These are phyloP conservation scores for Hydrozoanthus tunicans DNA, from an alignment of 64 coral and sea anemone species.

Conservation along the genomic window DNA sequence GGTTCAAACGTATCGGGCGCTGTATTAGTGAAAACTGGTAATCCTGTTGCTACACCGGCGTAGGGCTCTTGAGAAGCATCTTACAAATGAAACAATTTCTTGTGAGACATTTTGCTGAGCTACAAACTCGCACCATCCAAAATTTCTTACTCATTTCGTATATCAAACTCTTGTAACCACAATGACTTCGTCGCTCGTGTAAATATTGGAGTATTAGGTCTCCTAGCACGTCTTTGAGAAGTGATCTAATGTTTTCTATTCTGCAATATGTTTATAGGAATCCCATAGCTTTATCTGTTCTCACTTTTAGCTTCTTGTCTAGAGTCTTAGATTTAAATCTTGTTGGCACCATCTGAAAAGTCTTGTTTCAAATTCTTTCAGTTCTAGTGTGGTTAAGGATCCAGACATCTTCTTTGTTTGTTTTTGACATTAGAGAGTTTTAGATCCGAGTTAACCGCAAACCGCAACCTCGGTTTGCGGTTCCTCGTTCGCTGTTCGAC, in stretches of 20 bases:
- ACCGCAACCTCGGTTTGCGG: not conserved
- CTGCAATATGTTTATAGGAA: not conserved
- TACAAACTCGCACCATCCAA: constrained; percentile 43
- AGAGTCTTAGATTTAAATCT: constrained; percentile 13
- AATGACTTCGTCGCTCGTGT: constrained; percentile 43
- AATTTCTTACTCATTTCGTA: constrained; percentile 58
- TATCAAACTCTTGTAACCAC: constrained; percentile 56
- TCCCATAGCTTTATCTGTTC: constrained; percentile 1
- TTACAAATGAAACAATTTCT: constrained; percentile 32
- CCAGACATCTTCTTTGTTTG: constrained; percentile 14
- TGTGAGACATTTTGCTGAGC: not conserved
- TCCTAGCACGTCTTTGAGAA: constrained; percentile 29
- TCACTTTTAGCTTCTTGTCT: constrained; percentile 12
- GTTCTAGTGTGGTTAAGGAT: constrained; percentile 10
- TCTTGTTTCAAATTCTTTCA: constrained; percentile 20
- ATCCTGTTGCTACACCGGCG: constrained; percentile 11
- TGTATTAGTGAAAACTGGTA: not conserved
- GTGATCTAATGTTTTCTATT: constrained; percentile 49
- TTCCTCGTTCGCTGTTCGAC: not conserved
- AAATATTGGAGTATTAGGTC: not conserved
- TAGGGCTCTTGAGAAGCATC: constrained; percentile 19
- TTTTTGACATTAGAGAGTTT: not conserved
- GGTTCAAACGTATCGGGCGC: constrained; percentile 42
- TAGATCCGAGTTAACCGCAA: not conserved
- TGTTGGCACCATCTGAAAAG: constrained; percentile 38